Conservation (phyloP, 2,797 vertebrate genomes). For the Leuciscus waleckii region DNA sequence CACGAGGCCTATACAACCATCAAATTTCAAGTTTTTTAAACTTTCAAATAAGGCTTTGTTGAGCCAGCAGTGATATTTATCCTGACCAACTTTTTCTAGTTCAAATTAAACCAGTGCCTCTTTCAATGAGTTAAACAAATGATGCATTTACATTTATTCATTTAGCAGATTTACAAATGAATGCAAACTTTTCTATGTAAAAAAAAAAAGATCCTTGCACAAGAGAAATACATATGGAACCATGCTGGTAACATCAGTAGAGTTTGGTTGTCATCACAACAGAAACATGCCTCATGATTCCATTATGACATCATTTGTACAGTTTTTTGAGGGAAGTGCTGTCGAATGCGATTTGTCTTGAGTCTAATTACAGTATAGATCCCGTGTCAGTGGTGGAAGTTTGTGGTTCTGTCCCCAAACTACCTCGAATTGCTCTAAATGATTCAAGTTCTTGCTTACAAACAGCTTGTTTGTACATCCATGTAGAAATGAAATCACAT, state of each 20-base stretch:
- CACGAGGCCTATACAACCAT: not conserved
- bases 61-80: not conserved
- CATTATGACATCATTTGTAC: slow-evolving; percentile 48
- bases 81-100: not conserved
- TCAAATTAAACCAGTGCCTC: slow-evolving; percentile 7
- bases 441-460: slow-evolving; percentile 23
- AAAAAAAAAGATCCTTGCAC: not conserved
- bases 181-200: not conserved
- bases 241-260: slow-evolving; percentile 13
- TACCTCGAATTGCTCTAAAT: slow-evolving; percentile 28
- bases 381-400: slow-evolving; percentile 27
- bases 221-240: slow-evolving; percentile 16
- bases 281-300: slow-evolving; percentile 32
- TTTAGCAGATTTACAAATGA: not conserved
- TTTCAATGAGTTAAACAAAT: not conserved
- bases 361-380: slow-evolving; percentile 41
- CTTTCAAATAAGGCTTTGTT: not conserved
- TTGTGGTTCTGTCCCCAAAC: slow-evolving; percentile 48
- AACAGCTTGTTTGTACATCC: not conserved
- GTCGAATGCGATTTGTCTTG: slow-evolving; percentile 39
- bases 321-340: slow-evolving; percentile 41
- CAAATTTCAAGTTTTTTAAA: not conserved
- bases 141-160: not conserved
- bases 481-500: slow-evolving; percentile 2
- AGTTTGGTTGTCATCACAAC: slow-evolving; percentile 24